phyloP scores from a whole-genome alignment of 2,113 vertebrate species.

The Potamarius usumacintae region DNA sequence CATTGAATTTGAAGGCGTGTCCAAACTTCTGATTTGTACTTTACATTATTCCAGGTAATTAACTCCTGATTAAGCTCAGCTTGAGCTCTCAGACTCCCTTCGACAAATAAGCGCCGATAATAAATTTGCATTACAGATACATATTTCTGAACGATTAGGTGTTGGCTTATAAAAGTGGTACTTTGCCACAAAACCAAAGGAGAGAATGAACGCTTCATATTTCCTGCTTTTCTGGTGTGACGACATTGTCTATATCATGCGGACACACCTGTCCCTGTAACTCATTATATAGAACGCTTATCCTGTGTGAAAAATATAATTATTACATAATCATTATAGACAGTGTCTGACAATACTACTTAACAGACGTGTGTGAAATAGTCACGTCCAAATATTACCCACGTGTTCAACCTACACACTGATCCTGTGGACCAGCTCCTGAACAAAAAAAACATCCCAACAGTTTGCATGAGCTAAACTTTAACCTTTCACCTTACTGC shows the following conservation, averaged over 20 bases:
- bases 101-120: background rate
- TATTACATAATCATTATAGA: background rate
- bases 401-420: background rate
- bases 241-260: background rate
- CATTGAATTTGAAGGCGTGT: no score
- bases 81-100: background rate
- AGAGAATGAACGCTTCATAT: background rate
- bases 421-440: background rate
- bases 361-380: background rate
- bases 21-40: no score
- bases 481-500: background rate
- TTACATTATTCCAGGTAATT: background rate
- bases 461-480: background rate
- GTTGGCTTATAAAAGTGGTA: background rate
- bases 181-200: background rate
- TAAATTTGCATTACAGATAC: background rate
- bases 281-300: background rate
- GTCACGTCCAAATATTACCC: background rate
- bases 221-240: background rate
- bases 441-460: background rate
- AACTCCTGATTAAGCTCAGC: background rate
- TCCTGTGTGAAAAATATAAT: background rate
- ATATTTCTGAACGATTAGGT: background rate
- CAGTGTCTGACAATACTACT: background rate
- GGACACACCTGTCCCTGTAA: background rate